Evolutionary conservation across 2,797 vertebrate genomes (phyloP), one percentile per base, ranked within the genome.

Genomic region (Darevskia nairensis): DNA sequence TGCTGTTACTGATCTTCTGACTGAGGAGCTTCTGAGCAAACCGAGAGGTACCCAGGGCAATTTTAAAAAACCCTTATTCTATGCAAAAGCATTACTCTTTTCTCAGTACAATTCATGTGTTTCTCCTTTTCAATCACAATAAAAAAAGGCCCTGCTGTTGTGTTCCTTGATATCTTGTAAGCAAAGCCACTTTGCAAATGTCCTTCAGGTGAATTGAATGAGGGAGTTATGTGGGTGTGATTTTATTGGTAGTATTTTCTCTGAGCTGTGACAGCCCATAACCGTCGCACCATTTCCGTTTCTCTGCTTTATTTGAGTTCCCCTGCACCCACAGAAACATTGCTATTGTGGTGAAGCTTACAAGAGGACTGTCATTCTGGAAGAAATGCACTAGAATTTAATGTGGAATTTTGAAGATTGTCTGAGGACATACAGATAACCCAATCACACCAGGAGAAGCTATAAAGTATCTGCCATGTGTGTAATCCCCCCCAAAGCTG

Each of bases 371-470:
- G 68, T 0, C 66, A 79, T 82, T 72, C 35, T 66, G 82, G 6
- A 79, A 25, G 79, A 76, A 78, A 6, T 77, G 23, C 27, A 55
- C 86, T 82, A 72, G 77, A 27, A 0, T 72, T 76, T 50, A 39
- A 83, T 76, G 85, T 92, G 35, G 46, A 88, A 86, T 71, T 55
- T 11, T 29, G 84, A 77, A 89, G 76, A 86, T 89, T 21, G 85
- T 90, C 23, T 15, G 85, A 88, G 29, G 9, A 3, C 7, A n/a
- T 19, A 55, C 23, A 85, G 84, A 3, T 50, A 50, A 71, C 29
- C 50, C 50, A 55, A 55, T 55, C 13, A 1, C 50, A 55, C 50
- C 50, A 55, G 50, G 50, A 55, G 50, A 55, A 55, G 50, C 50
- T 55, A 55, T 55, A 55, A 55, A 50, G 46, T 50, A 50, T 50